phyloP scores from a whole-genome alignment of 2,888 invertebrate species.

The Cremastinae sp. region DNA sequence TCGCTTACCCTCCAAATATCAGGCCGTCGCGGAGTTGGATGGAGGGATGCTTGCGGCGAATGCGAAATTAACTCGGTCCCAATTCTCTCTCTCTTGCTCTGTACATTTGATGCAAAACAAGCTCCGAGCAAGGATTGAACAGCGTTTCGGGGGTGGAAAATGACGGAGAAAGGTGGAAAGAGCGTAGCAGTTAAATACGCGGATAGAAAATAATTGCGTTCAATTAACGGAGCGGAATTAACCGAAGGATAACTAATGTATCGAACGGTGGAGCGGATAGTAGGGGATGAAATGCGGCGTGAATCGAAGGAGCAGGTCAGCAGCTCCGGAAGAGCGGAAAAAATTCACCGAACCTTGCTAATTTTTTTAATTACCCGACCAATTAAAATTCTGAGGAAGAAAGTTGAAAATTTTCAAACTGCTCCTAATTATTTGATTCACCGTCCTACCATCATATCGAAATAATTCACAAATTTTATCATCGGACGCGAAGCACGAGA shows the following conservation, averaged over 20 bases:
- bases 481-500: no score
- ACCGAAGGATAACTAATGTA: slow-evolving; percentile 36
- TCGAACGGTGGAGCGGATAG: slow-evolving; percentile 36
- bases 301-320: not conserved
- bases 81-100: slow-evolving; percentile 14
- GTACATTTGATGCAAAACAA: slow-evolving; percentile 37
- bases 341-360: not conserved
- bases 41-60: slow-evolving; percentile 56
- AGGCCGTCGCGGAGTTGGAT: slow-evolving; percentile 49
- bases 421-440: no score
- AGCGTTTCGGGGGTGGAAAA: not conserved
- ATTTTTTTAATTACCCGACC: not conserved
- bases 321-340: not conserved
- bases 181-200: slow-evolving; percentile 23
- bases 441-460: no score
- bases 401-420: no score
- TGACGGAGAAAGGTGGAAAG: not conserved
- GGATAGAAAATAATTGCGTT: slow-evolving; percentile 46
- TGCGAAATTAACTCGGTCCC: slow-evolving; percentile 60
- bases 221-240: slow-evolving; percentile 42
- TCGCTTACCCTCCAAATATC: slow-evolving; percentile 72
- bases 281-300: slow-evolving; percentile 14
- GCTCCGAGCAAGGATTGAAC: slow-evolving; percentile 10
- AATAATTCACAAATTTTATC: no score
- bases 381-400: no score